Conservation (phyloP, 2,113 vertebrate species). For the Athene cunicularia region DNA sequence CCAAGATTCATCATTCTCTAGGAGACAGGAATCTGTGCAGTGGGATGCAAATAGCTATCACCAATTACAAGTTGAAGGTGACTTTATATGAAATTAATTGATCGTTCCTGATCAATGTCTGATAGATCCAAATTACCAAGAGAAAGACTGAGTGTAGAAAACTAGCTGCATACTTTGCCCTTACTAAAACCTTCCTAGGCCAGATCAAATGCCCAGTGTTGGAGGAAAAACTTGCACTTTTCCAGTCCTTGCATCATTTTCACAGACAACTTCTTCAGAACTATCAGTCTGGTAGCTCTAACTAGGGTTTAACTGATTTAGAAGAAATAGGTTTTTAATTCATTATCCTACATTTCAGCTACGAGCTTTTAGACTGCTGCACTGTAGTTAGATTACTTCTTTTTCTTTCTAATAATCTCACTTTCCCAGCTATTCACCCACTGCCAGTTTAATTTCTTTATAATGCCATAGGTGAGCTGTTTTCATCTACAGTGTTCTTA, state of each 20-base stretch:
- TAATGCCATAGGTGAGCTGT: conserved; percentile 4
- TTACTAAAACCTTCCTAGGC: not conserved
- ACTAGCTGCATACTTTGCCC: not conserved
- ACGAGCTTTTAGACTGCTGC: not conserved
- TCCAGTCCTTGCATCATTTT: not conserved
- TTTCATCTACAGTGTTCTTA: not conserved
- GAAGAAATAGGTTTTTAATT: not conserved
- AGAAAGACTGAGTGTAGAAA: not conserved
- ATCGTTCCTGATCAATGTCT: not conserved
- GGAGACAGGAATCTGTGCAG: not conserved
- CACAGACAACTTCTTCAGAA: not conserved
- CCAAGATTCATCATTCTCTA: not conserved
- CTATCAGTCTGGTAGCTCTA: not conserved
- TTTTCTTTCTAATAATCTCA: not conserved
- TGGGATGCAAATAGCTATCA: not conserved
- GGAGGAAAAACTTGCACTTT: not conserved
- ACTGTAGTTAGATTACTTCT: not conserved
- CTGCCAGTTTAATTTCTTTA: not conserved
- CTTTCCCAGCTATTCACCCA: conserved; percentile 5
- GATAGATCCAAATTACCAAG: not conserved
- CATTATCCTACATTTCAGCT: not conserved
- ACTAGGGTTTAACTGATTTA: not conserved
- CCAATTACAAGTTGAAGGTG: not conserved
- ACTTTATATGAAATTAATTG: not conserved
- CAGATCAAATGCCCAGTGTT: not conserved